Percentiles rank a stretch among this genome's conserved stretches.
These are phyloP conservation scores for Deilephila elpenor DNA, from an alignment of 2,888 invertebrate genomes.

Conservation along the genomic window DNA sequence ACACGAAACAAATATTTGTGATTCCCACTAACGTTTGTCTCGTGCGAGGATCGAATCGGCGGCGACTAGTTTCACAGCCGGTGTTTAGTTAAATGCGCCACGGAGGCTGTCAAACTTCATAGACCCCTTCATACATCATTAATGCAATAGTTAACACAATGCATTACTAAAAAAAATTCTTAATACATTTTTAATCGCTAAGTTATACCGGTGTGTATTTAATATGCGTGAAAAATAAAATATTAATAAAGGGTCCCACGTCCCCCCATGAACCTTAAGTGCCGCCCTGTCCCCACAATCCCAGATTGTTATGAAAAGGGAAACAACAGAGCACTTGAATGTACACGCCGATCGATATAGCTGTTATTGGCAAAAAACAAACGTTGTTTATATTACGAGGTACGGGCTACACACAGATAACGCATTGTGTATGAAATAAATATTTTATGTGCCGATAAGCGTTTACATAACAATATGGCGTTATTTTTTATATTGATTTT, in stretches of 20 bases:
- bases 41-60: too few species aligned
- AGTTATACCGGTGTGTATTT: too few species aligned
- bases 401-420: conserved; percentile 26
- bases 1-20: too few species aligned
- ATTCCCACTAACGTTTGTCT: too few species aligned
- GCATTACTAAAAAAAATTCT: too few species aligned
- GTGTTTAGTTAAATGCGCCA: too few species aligned
- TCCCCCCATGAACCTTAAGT: neutral
- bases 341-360: conserved; percentile 15
- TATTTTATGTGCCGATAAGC: conserved; percentile 23
- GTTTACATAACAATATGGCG: conserved; percentile 16
- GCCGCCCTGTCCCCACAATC: conserved; percentile 9
- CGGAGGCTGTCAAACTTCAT: too few species aligned
- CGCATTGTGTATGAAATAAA: conserved; percentile 30
- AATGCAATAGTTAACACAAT: too few species aligned
- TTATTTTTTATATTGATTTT: neutral
- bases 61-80: too few species aligned
- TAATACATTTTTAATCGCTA: too few species aligned
- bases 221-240: neutral
- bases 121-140: too few species aligned
- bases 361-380: conserved; percentile 27
- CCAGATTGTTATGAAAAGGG: conserved; percentile 15
- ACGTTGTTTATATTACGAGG: conserved; percentile 18
- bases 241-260: neutral
- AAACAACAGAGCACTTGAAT: conserved; percentile 17